These are phyloP conservation scores for Coreoperca whiteheadi DNA, from an alignment of 2,113 vertebrate genomes.

Conservation along the genomic window DNA sequence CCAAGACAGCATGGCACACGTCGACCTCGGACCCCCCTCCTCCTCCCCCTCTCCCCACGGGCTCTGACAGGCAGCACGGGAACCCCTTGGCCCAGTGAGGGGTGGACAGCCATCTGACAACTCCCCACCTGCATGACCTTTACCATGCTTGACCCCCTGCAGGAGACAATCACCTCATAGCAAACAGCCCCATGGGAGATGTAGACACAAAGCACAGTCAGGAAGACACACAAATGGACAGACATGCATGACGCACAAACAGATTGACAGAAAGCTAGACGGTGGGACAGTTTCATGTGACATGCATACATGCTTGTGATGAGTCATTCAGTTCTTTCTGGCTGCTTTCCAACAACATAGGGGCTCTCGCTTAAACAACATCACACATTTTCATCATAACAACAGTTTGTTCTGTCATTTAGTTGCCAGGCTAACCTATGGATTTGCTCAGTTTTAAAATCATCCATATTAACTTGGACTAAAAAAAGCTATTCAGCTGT, in stretches of 20 bases:
- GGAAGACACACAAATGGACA: slow-evolving; percentile 40
- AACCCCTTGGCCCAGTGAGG: slow-evolving; percentile 74
- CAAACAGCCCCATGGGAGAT: slow-evolving; percentile 73
- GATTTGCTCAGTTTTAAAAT: not conserved
- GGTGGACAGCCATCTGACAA: slow-evolving; percentile 79
- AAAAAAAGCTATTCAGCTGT: not conserved
- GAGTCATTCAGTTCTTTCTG: not conserved
- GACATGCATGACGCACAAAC: not conserved
- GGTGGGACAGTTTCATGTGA: not conserved
- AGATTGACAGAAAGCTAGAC: slow-evolving; percentile 23
- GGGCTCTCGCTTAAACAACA: not conserved
- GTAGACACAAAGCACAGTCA: slow-evolving; percentile 53
- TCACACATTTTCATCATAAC: not conserved
- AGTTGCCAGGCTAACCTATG: not conserved
- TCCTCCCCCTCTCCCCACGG: slow-evolving; percentile 51
- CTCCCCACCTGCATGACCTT: slow-evolving; percentile 87
- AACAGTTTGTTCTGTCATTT: slow-evolving; percentile 6
- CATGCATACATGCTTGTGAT: slow-evolving; percentile 5
- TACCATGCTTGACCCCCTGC: slow-evolving; percentile 82
- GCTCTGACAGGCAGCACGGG: slow-evolving; percentile 72
- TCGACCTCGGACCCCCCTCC: slow-evolving; percentile 69
- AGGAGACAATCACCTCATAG: slow-evolving; percentile 79
- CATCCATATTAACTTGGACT: not conserved
- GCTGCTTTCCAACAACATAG: not conserved
- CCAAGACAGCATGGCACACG: slow-evolving; percentile 81